phyloP scores from a whole-genome alignment of 2,888 invertebrate species.

The Aphidius colemani region DNA sequence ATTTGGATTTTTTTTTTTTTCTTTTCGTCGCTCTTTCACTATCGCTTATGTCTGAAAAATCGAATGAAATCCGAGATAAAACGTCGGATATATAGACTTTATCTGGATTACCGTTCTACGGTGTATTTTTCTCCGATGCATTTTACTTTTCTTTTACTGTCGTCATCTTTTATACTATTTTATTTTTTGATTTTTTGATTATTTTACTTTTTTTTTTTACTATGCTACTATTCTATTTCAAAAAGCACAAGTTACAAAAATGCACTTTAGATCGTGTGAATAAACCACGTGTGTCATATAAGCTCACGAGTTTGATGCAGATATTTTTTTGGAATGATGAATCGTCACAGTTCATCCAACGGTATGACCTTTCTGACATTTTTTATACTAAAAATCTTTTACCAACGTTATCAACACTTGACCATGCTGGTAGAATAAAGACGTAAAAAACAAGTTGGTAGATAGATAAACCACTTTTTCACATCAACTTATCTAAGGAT shows the following conservation, averaged over 20 bases:
- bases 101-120: constrained; percentile 43
- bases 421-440: constrained; percentile 48
- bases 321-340: no score
- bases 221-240: constrained; percentile 27
- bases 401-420: not conserved
- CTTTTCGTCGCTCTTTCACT: constrained; percentile 1
- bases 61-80: constrained; percentile 28
- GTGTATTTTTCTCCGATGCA: constrained; percentile 42
- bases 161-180: constrained; percentile 26
- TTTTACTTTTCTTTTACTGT: constrained; percentile 29
- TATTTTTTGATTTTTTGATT: constrained; percentile 17
- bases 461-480: not conserved
- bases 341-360: no score
- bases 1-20: constrained; percentile 3
- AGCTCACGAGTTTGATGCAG: constrained; percentile 30
- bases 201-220: constrained; percentile 1
- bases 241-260: constrained; percentile 31
- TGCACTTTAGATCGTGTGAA: constrained; percentile 48
- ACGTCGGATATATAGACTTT: constrained; percentile 38
- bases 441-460: constrained; percentile 42
- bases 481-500: constrained; percentile 13
- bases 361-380: no score
- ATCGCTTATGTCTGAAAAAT: constrained; percentile 11
- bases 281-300: constrained; percentile 40
- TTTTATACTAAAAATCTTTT: no score